Evolutionary conservation across 1,140 invertebrate genomes (phyloP), one percentile per base, ranked within the genome.

Genomic region (Dreissena polymorpha): DNA sequence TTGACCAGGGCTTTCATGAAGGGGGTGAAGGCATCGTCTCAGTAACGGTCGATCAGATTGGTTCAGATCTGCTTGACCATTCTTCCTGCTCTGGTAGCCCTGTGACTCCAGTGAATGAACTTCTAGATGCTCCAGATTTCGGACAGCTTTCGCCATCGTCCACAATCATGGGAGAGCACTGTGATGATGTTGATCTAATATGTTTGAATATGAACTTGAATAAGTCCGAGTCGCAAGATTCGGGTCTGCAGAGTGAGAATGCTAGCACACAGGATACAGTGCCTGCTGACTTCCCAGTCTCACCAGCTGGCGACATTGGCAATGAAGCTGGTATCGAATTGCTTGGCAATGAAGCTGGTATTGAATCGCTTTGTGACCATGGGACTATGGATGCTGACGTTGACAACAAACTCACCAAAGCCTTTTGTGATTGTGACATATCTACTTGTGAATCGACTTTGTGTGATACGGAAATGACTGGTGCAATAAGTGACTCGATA

Each of bases 161-260:
- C 1, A 84, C 75, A 2, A 72, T 78, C 10, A 69, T 84, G 7
- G 75, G 23, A 12, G 68, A 63, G 63, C 23, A 27, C 27, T 29
- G n/a, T 1, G 51, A n/a, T 72, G 18, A 68, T 16, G 49, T 50
- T n/a, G 74, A 72, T 25, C 65, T 70, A 16, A 57, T 64, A 25
- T 67, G 81, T 23, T 49, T 68, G 27, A 68, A 25, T 60, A n/a
- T 51, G 29, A 51, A 53, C 27, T 83, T 91, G 65, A 90, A 90
- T 70, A 90, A 91, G 71, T 89, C 89, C 72, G 89, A 91, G 64
- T 91, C 90, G 75, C 88, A 86, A 49, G 91, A 91, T 72, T 91
- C 89, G 13, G 91, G 91, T 12, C 76, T 91, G 21, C 89, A 90
- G 27, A 92, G 91, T 86, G 90, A 91, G 51, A 88, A 88, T 70